Evolutionary conservation across 2,888 invertebrate genomes (phyloP).

Genomic region (Iselma pallidipennis): DNA sequence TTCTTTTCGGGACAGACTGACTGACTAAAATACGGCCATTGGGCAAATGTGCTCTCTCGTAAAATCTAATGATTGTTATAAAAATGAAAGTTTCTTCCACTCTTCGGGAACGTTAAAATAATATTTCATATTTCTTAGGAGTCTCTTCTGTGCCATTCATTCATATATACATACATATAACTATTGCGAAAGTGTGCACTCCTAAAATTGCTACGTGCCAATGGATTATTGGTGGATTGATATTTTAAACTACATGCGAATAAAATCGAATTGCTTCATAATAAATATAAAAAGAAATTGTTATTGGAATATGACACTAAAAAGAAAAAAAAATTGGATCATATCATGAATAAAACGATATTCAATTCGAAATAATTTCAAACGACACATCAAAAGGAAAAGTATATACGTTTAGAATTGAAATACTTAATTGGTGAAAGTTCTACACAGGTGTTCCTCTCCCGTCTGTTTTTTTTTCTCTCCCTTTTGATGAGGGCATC

Average conservation of each 20-base stretch:
- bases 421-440: conserved; percentile 22
- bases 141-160: conserved; percentile 7
- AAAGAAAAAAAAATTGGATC: too few relatives aligned
- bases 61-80: conserved; percentile 42
- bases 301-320: conserved; percentile 49
- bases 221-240: conserved; percentile 48
- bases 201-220: conserved; percentile 45
- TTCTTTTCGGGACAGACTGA: background rate
- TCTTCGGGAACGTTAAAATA: conserved; percentile 37
- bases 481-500: conserved; percentile 11
- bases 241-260: conserved; percentile 50
- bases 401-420: too few relatives aligned
- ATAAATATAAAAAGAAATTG: conserved; percentile 51
- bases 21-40: background rate
- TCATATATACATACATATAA: background rate
- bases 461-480: background rate
- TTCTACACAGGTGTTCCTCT: background rate
- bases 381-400: too few relatives aligned
- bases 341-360: conserved; percentile 34
- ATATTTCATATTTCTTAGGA: conserved; percentile 35
- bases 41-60: conserved; percentile 7
- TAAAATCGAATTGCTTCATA: conserved; percentile 49
- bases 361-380: conserved; percentile 44
- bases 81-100: conserved; percentile 35
- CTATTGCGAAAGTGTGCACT: conserved; percentile 6